Base-by-base conservation (phyloP, 2,888 invertebrate species). In the Caenorhabditis auriculariae region DNA sequence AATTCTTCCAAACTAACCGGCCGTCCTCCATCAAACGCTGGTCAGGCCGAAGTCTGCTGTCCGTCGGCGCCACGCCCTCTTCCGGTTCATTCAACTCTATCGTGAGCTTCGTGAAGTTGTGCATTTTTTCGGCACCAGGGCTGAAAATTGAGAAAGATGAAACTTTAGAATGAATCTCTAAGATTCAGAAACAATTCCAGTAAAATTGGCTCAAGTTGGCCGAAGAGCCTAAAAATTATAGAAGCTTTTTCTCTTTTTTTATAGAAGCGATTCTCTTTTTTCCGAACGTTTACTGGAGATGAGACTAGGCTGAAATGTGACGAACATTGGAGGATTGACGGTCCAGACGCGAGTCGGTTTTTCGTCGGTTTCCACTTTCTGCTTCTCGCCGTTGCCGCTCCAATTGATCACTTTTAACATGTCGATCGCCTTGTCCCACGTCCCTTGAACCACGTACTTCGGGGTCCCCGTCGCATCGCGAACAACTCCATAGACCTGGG, bases 1-100 rank as follows among this genome's bases (percentile, higher is more conserved):
- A 27, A 12, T 15, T 44, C 19, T 15, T 24, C 19, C 19, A 44
- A 6, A 84, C 84, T 82, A 82, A 83, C 49, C 73, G 60, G 50
- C 82, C 82, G 63, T 90, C 87, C 84, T 96, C 95, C 96, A 99
- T 98, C 74, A 93, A 87, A 49, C 96, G 88, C 85, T 98, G 98
- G 87, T 98, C 98, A 57, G 96, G 96, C 54, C 98, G 87, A 12
- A 87, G 84, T 29, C 95, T 88, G 50, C 91, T 89, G 86, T 99
- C 98, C 0, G 96, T 94, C 9, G 95, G 95, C 48, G 94, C 93
- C 27, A 96, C 89, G 62, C 88, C 90, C 4, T 88, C 88, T 84
- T 98, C 98, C 43, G 87, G 87, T 85, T 99, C 96, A 84, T 99
- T 98, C 76, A 99, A 85, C 84, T 98, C 94, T 82, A 93, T 90